A percentile compares a stretch with the other conserved stretches of the same genome.
phyloP scores from a whole-genome alignment of 2,888 invertebrate species.

The Griposia aprilina region DNA sequence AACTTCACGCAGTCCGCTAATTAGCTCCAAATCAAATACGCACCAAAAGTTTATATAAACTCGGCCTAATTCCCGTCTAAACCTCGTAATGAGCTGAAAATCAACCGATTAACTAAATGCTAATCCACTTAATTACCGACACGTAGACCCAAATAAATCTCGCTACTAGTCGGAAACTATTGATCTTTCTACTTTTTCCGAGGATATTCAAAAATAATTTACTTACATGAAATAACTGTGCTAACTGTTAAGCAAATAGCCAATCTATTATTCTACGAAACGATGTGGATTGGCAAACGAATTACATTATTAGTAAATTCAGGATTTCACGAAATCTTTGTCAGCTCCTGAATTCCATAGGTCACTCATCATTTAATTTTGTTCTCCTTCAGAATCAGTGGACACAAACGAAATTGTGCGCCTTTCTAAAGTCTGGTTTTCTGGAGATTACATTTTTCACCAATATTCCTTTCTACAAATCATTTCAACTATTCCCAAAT shows the following conservation, averaged over 20 bases:
- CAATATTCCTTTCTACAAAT: background rate
- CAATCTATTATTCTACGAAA: background rate
- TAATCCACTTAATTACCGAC: slow-evolving; percentile 45
- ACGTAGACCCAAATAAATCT: slow-evolving; percentile 47
- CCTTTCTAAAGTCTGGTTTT: background rate
- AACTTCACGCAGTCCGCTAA: slow-evolving; percentile 19
- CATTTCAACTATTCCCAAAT: too few species aligned
- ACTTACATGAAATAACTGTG: slow-evolving; percentile 23
- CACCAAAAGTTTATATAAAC: slow-evolving; percentile 32
- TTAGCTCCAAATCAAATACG: slow-evolving; percentile 31
- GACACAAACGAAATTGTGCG: background rate
- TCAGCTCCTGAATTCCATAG: background rate
- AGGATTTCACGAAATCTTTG: background rate
- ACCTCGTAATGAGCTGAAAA: slow-evolving; percentile 53
- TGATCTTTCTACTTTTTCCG: background rate
- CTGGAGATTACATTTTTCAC: background rate
- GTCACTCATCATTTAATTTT: background rate
- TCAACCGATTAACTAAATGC: slow-evolving; percentile 46
- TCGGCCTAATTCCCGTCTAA: slow-evolving; percentile 19
- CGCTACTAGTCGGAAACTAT: slow-evolving; percentile 4
- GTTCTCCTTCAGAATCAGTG: background rate
- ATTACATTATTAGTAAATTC: background rate
- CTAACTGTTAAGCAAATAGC: background rate
- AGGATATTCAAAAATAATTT: slow-evolving; percentile 11
- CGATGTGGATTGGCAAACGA: background rate